A percentile compares a stretch with the other conserved stretches of the same genome.
Conservation (phyloP, 2,113 vertebrate species). For the Cyanistes caeruleus region DNA sequence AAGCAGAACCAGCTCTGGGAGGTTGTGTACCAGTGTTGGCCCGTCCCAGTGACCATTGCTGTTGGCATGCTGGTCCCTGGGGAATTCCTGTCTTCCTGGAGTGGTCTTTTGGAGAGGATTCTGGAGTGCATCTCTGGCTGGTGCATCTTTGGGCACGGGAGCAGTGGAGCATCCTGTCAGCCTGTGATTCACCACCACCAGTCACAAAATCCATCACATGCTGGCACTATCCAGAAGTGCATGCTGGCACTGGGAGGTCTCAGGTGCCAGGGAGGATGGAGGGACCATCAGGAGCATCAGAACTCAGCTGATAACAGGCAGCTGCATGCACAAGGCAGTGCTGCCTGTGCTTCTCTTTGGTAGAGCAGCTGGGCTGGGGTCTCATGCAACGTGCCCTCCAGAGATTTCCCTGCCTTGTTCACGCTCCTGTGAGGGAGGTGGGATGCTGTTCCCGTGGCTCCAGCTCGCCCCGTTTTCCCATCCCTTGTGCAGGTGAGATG, state of each 20-base stretch:
- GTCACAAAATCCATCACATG: background rate
- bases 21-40: rapidly evolving
- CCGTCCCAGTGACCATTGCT: background rate
- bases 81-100: background rate
- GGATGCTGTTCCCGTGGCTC: background rate
- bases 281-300: background rate
- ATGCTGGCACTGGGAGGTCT: background rate
- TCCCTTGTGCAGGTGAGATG: background rate
- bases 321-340: background rate
- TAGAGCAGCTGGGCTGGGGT: background rate
- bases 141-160: background rate
- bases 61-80: background rate
- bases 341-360: background rate
- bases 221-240: background rate
- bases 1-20: background rate
- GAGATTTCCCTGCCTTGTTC: background rate
- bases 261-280: background rate
- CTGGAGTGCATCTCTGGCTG: background rate
- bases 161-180: background rate
- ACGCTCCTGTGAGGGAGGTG: rapidly evolving
- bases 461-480: rapidly evolving
- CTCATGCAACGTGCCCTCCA: rapidly evolving
- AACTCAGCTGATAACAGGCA: background rate
- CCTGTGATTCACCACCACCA: background rate
- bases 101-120: background rate